These are phyloP conservation scores for Temnothorax unifasciatus DNA, from an alignment of 2,888 invertebrate genomes.

Conservation along the genomic window DNA sequence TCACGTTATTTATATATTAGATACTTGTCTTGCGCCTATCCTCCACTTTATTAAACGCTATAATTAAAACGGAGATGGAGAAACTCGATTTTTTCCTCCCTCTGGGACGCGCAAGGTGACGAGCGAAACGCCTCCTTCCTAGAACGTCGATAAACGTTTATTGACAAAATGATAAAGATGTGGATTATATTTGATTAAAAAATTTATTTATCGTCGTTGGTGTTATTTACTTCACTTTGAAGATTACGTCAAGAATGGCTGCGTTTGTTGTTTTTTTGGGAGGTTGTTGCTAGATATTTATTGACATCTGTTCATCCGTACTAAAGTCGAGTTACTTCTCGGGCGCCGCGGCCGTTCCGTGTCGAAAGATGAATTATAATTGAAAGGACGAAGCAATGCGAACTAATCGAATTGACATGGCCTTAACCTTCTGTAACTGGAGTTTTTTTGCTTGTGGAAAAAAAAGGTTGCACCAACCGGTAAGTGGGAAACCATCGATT, in stretches of 20 bases:
- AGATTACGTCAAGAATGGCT: background rate
- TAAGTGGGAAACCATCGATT: background rate
- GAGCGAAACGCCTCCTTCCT: too few relatives aligned
- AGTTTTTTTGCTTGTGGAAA: background rate
- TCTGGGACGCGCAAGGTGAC: background rate
- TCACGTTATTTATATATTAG: background rate
- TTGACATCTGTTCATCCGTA: background rate
- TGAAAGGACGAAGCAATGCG: background rate
- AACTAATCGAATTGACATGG: background rate
- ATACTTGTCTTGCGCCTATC: background rate
- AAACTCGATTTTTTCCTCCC: background rate
- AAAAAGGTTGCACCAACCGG: background rate
- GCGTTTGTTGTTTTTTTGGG: background rate
- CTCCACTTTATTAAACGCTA: background rate
- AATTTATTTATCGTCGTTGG: background rate
- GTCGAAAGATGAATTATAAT: background rate
- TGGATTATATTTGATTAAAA: background rate
- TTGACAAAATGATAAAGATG: background rate
- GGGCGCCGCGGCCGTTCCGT: background rate
- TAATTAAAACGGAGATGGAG: background rate
- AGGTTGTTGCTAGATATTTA: background rate
- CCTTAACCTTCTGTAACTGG: background rate
- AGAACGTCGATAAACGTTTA: conserved; percentile 4
- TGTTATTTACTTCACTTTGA: conserved; percentile 3
- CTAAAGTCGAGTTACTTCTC: background rate